Evolutionary conservation across 2,797 vertebrate species (phyloP).

Genomic region (Muscicapa comitata): DNA sequence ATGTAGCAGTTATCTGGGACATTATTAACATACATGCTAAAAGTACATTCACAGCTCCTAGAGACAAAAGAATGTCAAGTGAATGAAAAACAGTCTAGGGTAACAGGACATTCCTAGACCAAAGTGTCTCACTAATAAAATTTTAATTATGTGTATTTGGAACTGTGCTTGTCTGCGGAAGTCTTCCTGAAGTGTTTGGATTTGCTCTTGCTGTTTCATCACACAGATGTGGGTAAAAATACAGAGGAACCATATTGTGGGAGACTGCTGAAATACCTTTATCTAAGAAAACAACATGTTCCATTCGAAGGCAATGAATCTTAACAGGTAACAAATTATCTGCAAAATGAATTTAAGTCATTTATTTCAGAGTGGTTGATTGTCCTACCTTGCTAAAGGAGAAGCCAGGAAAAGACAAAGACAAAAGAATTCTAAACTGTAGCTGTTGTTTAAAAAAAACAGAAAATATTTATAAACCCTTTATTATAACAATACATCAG

Average conservation of each 20-base stretch:
- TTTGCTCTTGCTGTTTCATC: background rate
- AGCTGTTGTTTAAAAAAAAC: background rate
- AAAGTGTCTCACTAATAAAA: background rate
- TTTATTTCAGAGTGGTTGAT: background rate
- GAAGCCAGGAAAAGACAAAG: background rate
- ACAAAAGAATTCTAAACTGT: background rate
- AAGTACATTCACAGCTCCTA: background rate
- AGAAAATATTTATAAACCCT: background rate
- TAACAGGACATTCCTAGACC: background rate
- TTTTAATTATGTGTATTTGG: background rate
- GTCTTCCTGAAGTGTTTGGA: background rate
- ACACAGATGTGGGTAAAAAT: background rate
- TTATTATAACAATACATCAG: background rate
- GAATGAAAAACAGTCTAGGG: background rate
- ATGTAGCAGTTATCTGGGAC: background rate
- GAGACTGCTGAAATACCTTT: background rate
- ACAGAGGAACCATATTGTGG: background rate
- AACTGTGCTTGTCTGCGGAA: background rate
- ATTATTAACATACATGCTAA: background rate
- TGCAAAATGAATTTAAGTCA: background rate
- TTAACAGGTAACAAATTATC: background rate
- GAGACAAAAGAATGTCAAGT: background rate
- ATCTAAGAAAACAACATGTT: background rate
- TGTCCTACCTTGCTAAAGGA: background rate
- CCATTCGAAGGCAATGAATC: background rate